Conservation (phyloP, 2,113 vertebrate genomes). For the Cinclus cinclus region DNA sequence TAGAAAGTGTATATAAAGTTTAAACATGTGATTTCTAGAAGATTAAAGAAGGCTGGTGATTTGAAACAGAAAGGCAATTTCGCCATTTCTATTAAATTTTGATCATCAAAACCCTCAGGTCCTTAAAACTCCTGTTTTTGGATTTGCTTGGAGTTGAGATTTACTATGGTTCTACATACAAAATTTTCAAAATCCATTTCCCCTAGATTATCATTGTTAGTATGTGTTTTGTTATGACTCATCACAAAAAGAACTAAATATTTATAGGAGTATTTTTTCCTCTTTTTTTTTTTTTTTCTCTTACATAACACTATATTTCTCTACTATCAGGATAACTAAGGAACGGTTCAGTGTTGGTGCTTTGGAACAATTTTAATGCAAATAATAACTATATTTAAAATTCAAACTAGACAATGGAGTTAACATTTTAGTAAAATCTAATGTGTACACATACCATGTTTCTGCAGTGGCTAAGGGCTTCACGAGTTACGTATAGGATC, state of each 20-base stretch:
- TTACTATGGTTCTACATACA: background rate
- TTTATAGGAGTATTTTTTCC: background rate
- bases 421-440: background rate
- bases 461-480: background rate
- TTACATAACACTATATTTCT: background rate
- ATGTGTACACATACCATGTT: background rate
- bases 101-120: background rate
- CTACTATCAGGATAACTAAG: background rate
- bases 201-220: background rate
- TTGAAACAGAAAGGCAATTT: background rate
- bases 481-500: background rate
- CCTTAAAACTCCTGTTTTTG: background rate
- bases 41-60: background rate
- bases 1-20: background rate
- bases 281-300: background rate
- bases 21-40: background rate
- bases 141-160: background rate
- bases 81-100: background rate
- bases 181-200: background rate
- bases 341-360: background rate
- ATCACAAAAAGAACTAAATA: background rate
- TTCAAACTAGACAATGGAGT: background rate
- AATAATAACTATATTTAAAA: background rate
- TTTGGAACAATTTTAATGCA: background rate
- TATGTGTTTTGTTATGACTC: background rate